These are phyloP conservation scores for Cantharis rufa DNA, from an alignment of 2,888 invertebrate species.

Conservation along the genomic window DNA sequence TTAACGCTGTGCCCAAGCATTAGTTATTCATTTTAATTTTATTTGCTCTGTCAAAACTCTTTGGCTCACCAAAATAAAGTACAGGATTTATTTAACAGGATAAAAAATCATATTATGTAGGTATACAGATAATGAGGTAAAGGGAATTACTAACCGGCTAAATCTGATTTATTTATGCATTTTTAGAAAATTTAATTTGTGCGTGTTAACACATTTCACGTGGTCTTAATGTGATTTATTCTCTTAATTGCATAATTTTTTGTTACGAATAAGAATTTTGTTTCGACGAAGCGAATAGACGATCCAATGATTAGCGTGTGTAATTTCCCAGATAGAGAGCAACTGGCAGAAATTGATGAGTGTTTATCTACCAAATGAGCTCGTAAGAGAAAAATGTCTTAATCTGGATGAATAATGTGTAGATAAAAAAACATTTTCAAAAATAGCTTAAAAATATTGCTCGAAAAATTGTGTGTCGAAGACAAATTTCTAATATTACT, in stretches of 20 bases:
- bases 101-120: neutral
- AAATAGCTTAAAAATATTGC: neutral
- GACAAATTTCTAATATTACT: neutral
- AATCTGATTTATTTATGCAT: neutral
- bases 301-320: neutral
- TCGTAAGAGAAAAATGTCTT: neutral
- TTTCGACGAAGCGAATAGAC: neutral
- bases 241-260: neutral
- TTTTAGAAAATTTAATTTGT: neutral
- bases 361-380: slow-evolving; percentile 1
- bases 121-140: neutral
- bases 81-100: neutral
- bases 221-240: neutral
- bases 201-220: neutral
- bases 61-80: neutral
- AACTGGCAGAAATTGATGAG: slow-evolving; percentile 1
- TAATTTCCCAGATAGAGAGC: neutral
- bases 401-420: slow-evolving; percentile 1
- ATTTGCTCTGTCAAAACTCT: too few relatives aligned
- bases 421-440: neutral
- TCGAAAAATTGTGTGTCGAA: neutral
- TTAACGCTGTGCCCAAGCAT: too few relatives aligned
- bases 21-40: too few relatives aligned
- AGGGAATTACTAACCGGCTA: neutral
- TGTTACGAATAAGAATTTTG: neutral